Conservation (phyloP, 2,888 invertebrate species). For the Carpatolechia fugitivella region DNA sequence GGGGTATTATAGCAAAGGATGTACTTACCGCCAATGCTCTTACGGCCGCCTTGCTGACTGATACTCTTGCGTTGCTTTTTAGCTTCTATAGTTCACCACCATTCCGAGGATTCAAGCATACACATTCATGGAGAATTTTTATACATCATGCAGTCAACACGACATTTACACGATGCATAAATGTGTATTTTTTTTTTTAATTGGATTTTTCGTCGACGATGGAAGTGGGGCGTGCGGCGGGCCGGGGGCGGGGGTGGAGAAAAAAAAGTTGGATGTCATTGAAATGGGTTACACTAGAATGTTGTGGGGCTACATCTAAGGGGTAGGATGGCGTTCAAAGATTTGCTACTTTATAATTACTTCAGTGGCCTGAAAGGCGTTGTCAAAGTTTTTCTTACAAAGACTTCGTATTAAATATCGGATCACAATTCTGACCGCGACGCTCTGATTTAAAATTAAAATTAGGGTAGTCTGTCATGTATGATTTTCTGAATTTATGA, state of each 20-base stretch:
- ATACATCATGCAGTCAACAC: conserved; percentile 77
- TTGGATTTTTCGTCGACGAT: conserved; percentile 65
- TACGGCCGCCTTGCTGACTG: conserved; percentile 62
- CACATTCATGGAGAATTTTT: conserved; percentile 68
- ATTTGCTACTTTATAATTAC: conserved; percentile 32
- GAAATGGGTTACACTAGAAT: conserved; percentile 71
- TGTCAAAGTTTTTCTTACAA: too few species aligned
- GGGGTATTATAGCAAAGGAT: conserved; percentile 30
- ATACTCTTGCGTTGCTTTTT: conserved; percentile 91
- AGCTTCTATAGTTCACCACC: conserved; percentile 85
- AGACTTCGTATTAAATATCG: too few species aligned
- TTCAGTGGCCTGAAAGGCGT: too few species aligned
- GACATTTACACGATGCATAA: conserved; percentile 73
- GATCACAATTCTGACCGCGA: too few species aligned
- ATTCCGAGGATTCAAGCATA: conserved; percentile 61
- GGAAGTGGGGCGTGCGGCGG: conserved; percentile 72
- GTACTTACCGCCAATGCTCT: conserved; percentile 92
- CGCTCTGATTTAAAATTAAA: too few species aligned
- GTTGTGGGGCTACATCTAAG: conserved; percentile 63
- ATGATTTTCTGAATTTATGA: too few species aligned
- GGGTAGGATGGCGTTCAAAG: conserved; percentile 42
- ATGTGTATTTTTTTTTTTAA: conserved; percentile 64
- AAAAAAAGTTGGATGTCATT: conserved; percentile 76
- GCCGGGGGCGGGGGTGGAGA: conserved; percentile 72
- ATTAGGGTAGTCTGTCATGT: too few species aligned